Evolutionary conservation across 2,888 invertebrate genomes (phyloP).

Genomic region (Caenorhabditis uteleia): DNA sequence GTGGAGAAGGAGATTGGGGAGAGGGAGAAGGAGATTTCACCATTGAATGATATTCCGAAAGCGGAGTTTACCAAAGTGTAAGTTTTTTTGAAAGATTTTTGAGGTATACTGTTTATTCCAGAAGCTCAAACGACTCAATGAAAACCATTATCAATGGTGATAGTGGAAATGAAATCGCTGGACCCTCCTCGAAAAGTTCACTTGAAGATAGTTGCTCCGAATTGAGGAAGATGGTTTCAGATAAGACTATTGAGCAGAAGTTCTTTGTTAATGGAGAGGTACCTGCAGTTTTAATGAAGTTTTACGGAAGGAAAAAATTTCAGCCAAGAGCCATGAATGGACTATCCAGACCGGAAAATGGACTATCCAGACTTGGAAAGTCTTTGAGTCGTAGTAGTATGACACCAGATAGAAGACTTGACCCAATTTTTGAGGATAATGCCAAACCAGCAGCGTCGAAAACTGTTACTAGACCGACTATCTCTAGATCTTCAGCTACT

Average conservation of each 20-base stretch:
- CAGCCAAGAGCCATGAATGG: conserved; percentile 30
- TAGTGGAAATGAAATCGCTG: conserved; percentile 31
- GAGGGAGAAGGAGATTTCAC: conserved; percentile 32
- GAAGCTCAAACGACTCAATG: conserved; percentile 26
- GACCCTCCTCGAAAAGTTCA: too few species aligned
- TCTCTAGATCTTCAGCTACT: conserved; percentile 27
- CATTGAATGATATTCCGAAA: conserved; percentile 28
- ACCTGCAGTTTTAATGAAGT: conserved; percentile 15
- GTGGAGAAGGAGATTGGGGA: conserved; percentile 13
- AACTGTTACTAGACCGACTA: conserved; percentile 29
- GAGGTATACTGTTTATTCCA: background rate
- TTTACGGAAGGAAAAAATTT: too few species aligned
- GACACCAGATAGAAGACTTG: conserved; percentile 45
- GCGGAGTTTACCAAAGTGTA: conserved; percentile 20
- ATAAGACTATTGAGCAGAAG: conserved; percentile 39
- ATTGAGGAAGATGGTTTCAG: conserved; percentile 37
- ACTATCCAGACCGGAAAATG: conserved; percentile 13
- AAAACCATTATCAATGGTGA: conserved; percentile 32
- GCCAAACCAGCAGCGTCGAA: conserved; percentile 9
- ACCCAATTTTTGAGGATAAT: conserved; percentile 47
- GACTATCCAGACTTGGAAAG: conserved; percentile 27
- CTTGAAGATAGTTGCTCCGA: too few species aligned
- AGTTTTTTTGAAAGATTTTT: background rate
- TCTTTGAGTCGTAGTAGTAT: conserved; percentile 41
- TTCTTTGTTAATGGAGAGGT: conserved; percentile 50